A percentile compares a stretch with the other conserved stretches of the same genome.
Conservation (phyloP, 2,113 vertebrate species). For the Tragulus kanchil region DNA sequence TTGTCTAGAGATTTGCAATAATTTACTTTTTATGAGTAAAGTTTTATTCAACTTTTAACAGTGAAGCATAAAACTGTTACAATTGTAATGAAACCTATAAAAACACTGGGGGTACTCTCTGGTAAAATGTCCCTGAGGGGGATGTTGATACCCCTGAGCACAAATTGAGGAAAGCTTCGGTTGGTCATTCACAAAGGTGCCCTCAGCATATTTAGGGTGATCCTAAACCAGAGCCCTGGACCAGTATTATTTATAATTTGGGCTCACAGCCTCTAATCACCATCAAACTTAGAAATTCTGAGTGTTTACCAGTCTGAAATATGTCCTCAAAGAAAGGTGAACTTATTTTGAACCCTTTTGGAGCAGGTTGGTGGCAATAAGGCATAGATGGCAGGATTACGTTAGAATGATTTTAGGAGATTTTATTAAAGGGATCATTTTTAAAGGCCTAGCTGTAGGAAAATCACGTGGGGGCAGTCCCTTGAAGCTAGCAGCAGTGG, state of each 20-base stretch:
- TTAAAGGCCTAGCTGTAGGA: background rate
- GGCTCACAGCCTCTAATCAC: background rate
- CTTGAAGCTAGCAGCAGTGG: background rate
- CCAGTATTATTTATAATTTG: background rate
- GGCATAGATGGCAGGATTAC: background rate
- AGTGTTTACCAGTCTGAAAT: conserved; percentile 30
- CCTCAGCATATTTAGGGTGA: background rate
- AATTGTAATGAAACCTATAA: conserved; percentile 78
- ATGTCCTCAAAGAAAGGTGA: background rate
- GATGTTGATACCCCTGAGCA: background rate
- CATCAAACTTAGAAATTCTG: background rate
- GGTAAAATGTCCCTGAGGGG: background rate
- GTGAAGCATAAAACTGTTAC: conserved; percentile 77
- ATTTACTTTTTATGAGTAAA: conserved; percentile 81
- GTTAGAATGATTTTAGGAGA: background rate
- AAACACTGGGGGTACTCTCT: conserved; percentile 36
- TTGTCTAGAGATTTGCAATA: conserved; percentile 77
- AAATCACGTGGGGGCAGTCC: background rate
- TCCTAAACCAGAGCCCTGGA: background rate
- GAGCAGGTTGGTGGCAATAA: background rate
- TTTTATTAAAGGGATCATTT: background rate
- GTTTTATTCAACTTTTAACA: conserved; percentile 82
- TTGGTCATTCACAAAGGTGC: background rate
- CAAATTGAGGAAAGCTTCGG: conserved; percentile 38
- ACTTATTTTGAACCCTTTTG: background rate